Conservation (phyloP, 2,797 vertebrate genomes). For the Denticeps clupeoides region DNA sequence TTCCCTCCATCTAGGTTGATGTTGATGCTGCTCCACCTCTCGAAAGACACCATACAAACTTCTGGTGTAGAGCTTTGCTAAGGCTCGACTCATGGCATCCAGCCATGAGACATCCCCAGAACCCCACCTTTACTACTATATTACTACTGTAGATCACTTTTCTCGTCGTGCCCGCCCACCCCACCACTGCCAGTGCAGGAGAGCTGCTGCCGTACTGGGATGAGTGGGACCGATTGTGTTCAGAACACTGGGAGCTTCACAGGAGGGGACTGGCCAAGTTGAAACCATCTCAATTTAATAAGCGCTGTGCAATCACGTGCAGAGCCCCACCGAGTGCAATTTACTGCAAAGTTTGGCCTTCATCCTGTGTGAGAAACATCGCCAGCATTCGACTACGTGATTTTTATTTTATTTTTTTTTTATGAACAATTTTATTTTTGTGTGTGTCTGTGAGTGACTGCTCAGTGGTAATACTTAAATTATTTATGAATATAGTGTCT, state of each 20-base stretch:
- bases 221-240: slow-evolving; percentile 39
- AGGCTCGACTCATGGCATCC: slow-evolving; percentile 12
- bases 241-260: slow-evolving; percentile 42
- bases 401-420: slow-evolving; percentile 46
- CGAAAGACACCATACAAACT: too few species aligned
- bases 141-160: slow-evolving; percentile 51
- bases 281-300: slow-evolving; percentile 29
- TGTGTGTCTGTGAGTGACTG: slow-evolving; percentile 75
- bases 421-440: slow-evolving; percentile 65
- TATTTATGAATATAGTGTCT: slow-evolving; percentile 78
- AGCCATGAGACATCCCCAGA: slow-evolving; percentile 6
- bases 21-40: too few species aligned
- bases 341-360: slow-evolving; percentile 36
- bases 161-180: slow-evolving; percentile 32
- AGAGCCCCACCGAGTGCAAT: slow-evolving; percentile 38
- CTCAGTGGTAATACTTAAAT: slow-evolving; percentile 84
- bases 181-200: slow-evolving; percentile 45
- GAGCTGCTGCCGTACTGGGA: slow-evolving; percentile 45
- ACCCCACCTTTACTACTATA: slow-evolving; percentile 19
- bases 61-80: too few species aligned
- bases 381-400: slow-evolving; percentile 48
- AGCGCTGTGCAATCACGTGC: slow-evolving; percentile 31
- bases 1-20: too few species aligned
- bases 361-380: slow-evolving; percentile 37
- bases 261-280: slow-evolving; percentile 32